These are phyloP conservation scores for Heliothis virescens DNA, from an alignment of 1,140 invertebrate genomes.

Conservation along the genomic window DNA sequence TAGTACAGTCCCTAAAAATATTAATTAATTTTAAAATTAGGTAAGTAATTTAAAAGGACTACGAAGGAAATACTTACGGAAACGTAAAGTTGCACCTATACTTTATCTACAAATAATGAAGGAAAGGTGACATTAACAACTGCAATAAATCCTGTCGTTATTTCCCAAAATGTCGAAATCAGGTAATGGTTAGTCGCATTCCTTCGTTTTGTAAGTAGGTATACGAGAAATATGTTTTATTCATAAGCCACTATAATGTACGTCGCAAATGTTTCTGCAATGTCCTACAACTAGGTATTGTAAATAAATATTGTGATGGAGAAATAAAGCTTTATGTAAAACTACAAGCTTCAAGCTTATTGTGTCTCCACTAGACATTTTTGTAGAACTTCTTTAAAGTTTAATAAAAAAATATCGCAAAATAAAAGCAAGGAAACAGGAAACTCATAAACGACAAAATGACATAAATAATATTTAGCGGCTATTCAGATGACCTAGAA, in stretches of 20 bases:
- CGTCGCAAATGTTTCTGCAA: conserved; percentile 59
- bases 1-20: no score
- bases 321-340: conserved; percentile 42
- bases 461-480: neutral
- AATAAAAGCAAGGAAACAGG: no score
- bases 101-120: neutral
- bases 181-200: conserved; percentile 41
- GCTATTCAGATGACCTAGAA: neutral
- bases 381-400: no score
- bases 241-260: conserved; percentile 60
- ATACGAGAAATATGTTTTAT: conserved; percentile 66
- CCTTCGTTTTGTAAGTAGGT: conserved; percentile 56
- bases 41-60: no score
- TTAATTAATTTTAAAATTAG: no score
- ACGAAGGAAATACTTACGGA: neutral
- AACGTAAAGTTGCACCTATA: neutral
- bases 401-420: no score
- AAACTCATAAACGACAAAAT: neutral
- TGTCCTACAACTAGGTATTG: conserved; percentile 54
- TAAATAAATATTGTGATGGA: conserved; percentile 55
- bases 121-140: neutral
- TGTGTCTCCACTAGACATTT: no score
- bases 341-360: neutral
- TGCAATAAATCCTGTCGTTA: conserved; percentile 13
- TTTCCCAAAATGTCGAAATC: conserved; percentile 45